These are phyloP conservation scores for Agonopterix arenella DNA, from an alignment of 2,888 invertebrate genomes.

Conservation along the genomic window DNA sequence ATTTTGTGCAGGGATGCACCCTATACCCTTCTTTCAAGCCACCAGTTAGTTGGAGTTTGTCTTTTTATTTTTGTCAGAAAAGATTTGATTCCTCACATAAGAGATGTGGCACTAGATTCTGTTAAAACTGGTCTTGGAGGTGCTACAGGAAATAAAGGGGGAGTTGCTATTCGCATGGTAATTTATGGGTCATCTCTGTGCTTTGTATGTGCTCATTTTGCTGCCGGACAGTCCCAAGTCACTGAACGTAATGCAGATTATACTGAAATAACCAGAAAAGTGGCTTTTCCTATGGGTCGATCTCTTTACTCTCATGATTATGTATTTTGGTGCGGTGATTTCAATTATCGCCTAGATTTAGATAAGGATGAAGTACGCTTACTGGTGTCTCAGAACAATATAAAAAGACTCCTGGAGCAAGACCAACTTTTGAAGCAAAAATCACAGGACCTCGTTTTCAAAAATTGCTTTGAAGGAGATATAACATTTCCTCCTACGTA, in stretches of 20 bases:
- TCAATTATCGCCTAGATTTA: conserved; percentile 98
- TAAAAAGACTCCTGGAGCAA: conserved; percentile 84
- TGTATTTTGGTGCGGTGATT: conserved; percentile 99
- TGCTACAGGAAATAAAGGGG: conserved; percentile 98
- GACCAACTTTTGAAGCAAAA: conserved; percentile 94
- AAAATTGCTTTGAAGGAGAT: conserved; percentile 94
- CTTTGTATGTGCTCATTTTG: conserved; percentile 99
- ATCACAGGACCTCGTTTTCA: conserved; percentile 89
- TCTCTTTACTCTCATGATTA: conserved; percentile 97
- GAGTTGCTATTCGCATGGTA: conserved; percentile 93
- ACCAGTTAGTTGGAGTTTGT: conserved; percentile 98
- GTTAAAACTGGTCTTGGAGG: conserved; percentile 99
- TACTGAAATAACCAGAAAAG: conserved; percentile 94
- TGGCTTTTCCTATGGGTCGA: conserved; percentile 93
- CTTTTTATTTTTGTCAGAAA: conserved; percentile 96
- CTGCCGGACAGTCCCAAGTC: conserved; percentile 98
- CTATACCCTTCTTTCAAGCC: conserved; percentile 94
- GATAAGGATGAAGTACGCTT: conserved; percentile 95
- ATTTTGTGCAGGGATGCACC: conserved; percentile 90
- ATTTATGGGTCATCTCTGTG: conserved; percentile 95
- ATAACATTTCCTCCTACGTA: conserved; percentile 97
- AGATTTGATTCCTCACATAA: conserved; percentile 90
- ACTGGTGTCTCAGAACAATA: conserved; percentile 84
- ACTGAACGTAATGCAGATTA: conserved; percentile 97
- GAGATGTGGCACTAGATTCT: conserved; percentile 95